Base-by-base conservation (phyloP, 2,797 vertebrate genomes). In the Perdix hodgsoniae region DNA sequence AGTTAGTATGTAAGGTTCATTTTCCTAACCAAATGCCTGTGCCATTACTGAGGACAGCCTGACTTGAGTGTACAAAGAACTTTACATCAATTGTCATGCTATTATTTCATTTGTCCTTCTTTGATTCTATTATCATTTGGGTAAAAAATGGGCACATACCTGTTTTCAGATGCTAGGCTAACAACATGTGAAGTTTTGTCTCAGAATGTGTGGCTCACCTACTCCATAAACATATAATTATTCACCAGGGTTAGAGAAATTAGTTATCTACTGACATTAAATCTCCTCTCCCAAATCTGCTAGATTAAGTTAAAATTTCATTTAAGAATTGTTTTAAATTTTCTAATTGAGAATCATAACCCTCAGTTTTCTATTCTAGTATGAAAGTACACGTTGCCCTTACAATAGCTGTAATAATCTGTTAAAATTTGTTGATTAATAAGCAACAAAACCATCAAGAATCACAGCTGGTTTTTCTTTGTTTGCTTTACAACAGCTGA, bases 51-150 rank as follows among this genome's bases (percentile, higher is more conserved):
- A 81, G 80, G 59, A 21, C 54, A 59, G 7, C 12, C 23, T 57
- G 31, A 69, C 35, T 8, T 39, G 19, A 4, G 75, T 27, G 31
- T 71, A 19, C 14, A 39, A 80, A 78, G 75, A 90, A 70, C 29
- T 42, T 39, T 4, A 29, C 0, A 1, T 0, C 1, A 21, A 83
- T n/a, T 60, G 11, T 63, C n/a, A 24, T 5, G 12, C 31, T 40
- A 10, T 21, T 71, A 57, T 57, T 69, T 78, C 50, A 40, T n/a
- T 81, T 45, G 7, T 78, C 24, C 21, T 54, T 19, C 24, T 37
- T 74, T 60, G n/a, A 45, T 29, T 45, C 40, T 56, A 61, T 1
- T 50, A 10, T 35, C 59, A 71, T 26, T 64, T 2, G 2, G 24
- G 11, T 33, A 72, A 33, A 27, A 27, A 72, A 24, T 6, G 44